Percentiles rank a stretch among this genome's conserved stretches.
These are phyloP conservation scores for Imbricaverruca yamaguchii DNA, from an alignment of 2,888 invertebrate species.

Conservation along the genomic window DNA sequence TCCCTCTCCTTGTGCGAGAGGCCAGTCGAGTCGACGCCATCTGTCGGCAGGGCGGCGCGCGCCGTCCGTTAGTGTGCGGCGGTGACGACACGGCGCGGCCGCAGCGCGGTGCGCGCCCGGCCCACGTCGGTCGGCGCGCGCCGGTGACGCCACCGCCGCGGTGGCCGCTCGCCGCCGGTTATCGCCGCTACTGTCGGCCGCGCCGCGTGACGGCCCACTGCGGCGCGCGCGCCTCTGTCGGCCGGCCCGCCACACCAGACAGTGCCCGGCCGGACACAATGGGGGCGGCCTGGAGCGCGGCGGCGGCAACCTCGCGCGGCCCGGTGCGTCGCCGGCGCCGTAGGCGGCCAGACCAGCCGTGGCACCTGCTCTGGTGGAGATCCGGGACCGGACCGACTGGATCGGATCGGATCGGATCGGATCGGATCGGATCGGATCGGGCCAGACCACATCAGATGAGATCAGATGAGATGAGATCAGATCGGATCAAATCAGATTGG, in stretches of 20 bases:
- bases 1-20: slow-evolving; percentile 39
- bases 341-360: no score
- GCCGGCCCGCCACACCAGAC: neutral
- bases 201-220: neutral
- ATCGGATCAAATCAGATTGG: neutral
- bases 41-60: neutral
- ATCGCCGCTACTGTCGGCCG: neutral
- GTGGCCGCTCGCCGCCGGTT: neutral
- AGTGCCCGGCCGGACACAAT: no score
- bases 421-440: neutral
- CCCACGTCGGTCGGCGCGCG: no score
- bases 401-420: neutral
- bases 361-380: no score
- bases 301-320: no score
- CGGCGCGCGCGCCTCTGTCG: neutral
- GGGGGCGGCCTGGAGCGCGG: no score
- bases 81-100: neutral
- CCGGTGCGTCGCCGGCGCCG: no score
- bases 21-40: slow-evolving; percentile 29
- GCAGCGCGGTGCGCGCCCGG: neutral
- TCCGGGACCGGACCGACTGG: neutral
- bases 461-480: neutral
- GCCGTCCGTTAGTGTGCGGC: neutral
- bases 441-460: neutral
- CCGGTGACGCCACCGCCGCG: neutral